Conservation (phyloP, 2,797 vertebrate genomes). For the Acipenser transmontanus region DNA sequence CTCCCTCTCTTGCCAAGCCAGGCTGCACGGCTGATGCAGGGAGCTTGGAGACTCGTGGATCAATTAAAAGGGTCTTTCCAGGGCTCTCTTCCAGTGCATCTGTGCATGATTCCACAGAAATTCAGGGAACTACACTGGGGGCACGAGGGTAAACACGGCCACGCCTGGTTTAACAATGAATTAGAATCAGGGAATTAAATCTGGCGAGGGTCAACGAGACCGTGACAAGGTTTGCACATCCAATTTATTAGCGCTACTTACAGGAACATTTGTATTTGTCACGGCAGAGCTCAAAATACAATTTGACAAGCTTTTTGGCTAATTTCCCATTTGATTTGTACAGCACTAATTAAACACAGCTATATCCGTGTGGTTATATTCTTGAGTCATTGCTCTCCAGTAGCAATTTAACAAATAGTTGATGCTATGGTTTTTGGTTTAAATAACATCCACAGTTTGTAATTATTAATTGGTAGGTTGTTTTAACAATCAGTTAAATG, state of each 20-base stretch:
- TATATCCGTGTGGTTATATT: background rate
- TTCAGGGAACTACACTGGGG: constrained; percentile 43
- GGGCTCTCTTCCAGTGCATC: constrained; percentile 58
- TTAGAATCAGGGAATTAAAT: constrained; percentile 49
- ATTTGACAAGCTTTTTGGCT: background rate
- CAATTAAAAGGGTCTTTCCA: constrained; percentile 68
- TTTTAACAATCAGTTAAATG: too few relatives aligned
- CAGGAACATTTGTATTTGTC: background rate
- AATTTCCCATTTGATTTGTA: constrained; percentile 2
- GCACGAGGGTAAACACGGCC: constrained; percentile 62
- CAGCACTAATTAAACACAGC: background rate
- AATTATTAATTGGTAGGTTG: too few relatives aligned
- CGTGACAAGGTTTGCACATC: constrained; percentile 38
- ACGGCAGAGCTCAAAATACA: background rate
- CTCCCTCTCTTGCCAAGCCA: too few relatives aligned
- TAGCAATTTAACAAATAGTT: background rate
- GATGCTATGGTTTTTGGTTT: background rate
- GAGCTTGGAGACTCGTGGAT: constrained; percentile 29
- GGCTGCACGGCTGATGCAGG: constrained; percentile 28
- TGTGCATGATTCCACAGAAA: constrained; percentile 59
- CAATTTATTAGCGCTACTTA: constrained; percentile 32
- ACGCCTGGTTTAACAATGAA: constrained; percentile 47
- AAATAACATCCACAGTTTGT: background rate
- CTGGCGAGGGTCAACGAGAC: constrained; percentile 26
- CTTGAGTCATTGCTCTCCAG: background rate